These are phyloP conservation scores for Sphecodes monilicornis DNA, from an alignment of 2,888 invertebrate species.

Conservation along the genomic window DNA sequence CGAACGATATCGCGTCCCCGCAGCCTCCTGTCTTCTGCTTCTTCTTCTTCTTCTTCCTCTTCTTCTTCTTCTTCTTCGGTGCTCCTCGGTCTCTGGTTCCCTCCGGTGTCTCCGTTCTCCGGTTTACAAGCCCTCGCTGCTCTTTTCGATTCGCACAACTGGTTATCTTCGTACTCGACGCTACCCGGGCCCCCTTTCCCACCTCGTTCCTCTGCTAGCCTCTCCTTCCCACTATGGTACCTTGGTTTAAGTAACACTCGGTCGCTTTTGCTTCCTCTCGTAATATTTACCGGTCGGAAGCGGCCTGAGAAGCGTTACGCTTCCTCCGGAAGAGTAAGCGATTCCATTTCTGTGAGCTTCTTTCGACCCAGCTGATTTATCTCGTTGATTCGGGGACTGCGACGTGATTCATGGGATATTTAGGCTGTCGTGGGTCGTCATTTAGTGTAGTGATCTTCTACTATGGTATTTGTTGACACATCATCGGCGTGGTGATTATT, in stretches of 20 bases:
- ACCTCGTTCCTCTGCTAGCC: slow-evolving; percentile 5
- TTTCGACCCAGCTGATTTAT: background rate
- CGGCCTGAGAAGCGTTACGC: background rate
- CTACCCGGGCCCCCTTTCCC: background rate
- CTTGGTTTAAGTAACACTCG: slow-evolving; percentile 3
- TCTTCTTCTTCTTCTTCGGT: background rate
- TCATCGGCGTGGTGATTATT: no score
- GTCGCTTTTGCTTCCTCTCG: background rate
- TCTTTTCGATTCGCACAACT: slow-evolving; percentile 35
- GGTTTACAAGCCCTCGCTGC: slow-evolving; percentile 21
- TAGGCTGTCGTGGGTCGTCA: background rate
- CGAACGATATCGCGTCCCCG: slow-evolving; percentile 70
- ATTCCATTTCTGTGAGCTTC: background rate
- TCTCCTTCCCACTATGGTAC: background rate
- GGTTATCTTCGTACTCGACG: slow-evolving; percentile 39
- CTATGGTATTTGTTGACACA: background rate
- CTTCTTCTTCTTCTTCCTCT: background rate
- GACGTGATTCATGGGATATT: background rate
- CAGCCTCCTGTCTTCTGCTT: background rate
- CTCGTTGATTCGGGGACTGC: background rate
- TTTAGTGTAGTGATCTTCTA: background rate
- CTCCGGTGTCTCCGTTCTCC: slow-evolving; percentile 10
- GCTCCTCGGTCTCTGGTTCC: background rate
- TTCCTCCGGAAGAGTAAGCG: background rate
- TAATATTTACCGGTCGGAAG: background rate